Evolutionary conservation across 2,113 vertebrate genomes (phyloP).

Genomic region (Platichthys stellatus): DNA sequence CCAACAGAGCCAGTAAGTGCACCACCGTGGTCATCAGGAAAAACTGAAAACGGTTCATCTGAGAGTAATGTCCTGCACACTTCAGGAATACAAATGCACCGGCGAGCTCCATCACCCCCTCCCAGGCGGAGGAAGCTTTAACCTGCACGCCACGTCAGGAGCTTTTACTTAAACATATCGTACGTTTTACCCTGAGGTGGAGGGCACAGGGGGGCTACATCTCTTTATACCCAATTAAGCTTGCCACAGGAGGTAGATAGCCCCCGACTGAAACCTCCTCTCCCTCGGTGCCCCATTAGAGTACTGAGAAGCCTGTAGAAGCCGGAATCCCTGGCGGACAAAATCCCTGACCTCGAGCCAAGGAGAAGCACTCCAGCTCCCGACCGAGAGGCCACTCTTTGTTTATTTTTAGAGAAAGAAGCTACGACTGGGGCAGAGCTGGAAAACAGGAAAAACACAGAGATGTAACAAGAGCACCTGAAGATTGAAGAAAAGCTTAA

Average conservation of each 20-base stretch:
- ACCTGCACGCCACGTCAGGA: constrained; percentile 57
- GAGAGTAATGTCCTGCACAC: constrained; percentile 41
- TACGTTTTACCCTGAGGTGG: constrained; percentile 67
- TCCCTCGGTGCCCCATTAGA: constrained; percentile 83
- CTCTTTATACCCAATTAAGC: constrained; percentile 82
- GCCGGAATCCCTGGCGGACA: constrained; percentile 63
- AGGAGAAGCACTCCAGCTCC: constrained; percentile 63
- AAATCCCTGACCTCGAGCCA: constrained; percentile 72
- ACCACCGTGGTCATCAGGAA: constrained; percentile 47
- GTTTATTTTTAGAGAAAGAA: constrained; percentile 46
- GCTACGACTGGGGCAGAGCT: constrained; percentile 8
- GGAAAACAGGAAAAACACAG: constrained; percentile 22
- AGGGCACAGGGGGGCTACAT: constrained; percentile 59
- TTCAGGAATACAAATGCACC: constrained; percentile 44
- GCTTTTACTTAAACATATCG: constrained; percentile 74
- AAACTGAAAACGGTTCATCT: constrained; percentile 46
- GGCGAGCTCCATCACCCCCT: constrained; percentile 19
- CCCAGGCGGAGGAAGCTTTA: constrained; percentile 57
- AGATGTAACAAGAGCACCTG: constrained; percentile 18
- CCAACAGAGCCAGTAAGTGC: constrained; percentile 44
- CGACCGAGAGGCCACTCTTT: constrained; percentile 46
- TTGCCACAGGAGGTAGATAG: constrained; percentile 65
- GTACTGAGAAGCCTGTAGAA: constrained; percentile 71
- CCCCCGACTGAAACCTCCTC: constrained; percentile 62
- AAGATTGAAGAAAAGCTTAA: constrained; percentile 19